Conservation (phyloP, 2,113 vertebrate genomes). For the Vulpes ferrilata region DNA sequence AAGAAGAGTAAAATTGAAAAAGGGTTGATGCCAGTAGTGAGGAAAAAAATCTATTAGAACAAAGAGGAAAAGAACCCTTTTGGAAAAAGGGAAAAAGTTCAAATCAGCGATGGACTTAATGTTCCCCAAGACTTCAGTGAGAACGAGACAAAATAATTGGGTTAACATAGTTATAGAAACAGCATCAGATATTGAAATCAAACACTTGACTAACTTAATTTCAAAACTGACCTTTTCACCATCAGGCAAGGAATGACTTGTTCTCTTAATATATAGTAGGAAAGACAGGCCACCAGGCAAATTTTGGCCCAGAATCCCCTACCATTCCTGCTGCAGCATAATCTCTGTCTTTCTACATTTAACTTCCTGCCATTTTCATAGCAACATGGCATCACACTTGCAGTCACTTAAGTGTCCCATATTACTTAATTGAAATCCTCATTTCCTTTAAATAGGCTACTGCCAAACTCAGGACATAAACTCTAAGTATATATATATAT, state of each 20-base stretch:
- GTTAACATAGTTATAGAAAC: constrained; percentile 26
- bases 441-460: background rate
- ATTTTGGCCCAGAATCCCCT: background rate
- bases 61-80: background rate
- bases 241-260: background rate
- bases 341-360: background rate
- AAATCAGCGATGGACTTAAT: background rate
- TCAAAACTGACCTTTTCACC: constrained; percentile 56
- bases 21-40: background rate
- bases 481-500: no score
- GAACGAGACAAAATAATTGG: constrained; percentile 42
- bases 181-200: constrained; percentile 30
- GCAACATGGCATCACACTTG: background rate
- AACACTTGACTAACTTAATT: constrained; percentile 51
- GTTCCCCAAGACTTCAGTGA: background rate
- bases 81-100: background rate
- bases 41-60: background rate
- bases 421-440: constrained; percentile 39
- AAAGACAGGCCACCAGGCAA: background rate
- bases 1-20: background rate
- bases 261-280: background rate
- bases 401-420: background rate
- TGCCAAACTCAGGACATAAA: background rate
- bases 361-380: background rate
- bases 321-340: background rate